Base-by-base conservation (phyloP, 2,113 vertebrate species). In the Oryzias woworae region DNA sequence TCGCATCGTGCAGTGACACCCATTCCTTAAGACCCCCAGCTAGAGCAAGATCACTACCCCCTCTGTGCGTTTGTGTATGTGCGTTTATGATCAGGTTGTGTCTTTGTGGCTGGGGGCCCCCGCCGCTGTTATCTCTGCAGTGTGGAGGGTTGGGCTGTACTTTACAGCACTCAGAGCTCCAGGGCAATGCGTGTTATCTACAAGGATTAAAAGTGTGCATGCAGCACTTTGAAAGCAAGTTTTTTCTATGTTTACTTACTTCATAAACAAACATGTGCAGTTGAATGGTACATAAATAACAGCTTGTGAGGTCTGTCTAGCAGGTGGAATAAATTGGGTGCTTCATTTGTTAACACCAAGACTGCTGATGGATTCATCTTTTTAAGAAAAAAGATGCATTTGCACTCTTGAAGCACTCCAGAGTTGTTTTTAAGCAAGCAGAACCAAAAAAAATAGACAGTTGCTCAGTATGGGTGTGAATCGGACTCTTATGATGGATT, bases 71-170 rank as follows among this genome's bases (percentile, higher is more conserved):
- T 55, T 62, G 67, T 75, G 60, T 73, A 60, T 73, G 56, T 73
- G 66, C 17, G 58, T 62, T 87, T 87, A 85, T 88, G 84, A 87
- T 87, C 77, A 80, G 23, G 64, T 61, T 76, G 74, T 75, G 77
- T 78, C 73, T 66, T 57, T 77, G 75, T 86, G 77, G 56, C 78
- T 75, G 28, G 58, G 66, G 78, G 75, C 73, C 78, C 67, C 57
- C 58, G 71, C 80, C 82, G 81, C 71, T 84, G 65, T 80, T 88
- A 85, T 82, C 80, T 80, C 77, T 81, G 73, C 84, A 81, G 80
- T 73, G 73, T 81, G 54, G 63, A 77, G 71, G 75, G 55, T 58
- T 54, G 67, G 55, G 73, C 42, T 31, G 58, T 66, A 48, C 62
- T 71, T 76, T 67, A 58, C 52, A 74, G 66, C 54, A 47, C 53